Conservation (phyloP, 2,797 vertebrate species). For the Caiman crocodilus region DNA sequence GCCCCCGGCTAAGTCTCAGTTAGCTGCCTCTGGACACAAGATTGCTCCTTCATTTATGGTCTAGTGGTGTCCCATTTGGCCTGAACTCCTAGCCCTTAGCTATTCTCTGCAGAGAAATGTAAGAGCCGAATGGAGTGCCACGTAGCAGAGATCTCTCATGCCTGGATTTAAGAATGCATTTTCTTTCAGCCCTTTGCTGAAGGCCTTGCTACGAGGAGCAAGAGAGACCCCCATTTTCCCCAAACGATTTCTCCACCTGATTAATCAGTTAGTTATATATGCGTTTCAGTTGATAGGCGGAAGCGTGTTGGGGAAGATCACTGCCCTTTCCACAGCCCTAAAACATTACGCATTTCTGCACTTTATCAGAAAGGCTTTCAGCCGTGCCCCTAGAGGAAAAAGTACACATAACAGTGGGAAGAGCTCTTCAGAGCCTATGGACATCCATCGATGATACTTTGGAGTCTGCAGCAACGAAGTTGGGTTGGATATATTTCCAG, state of each 20-base stretch:
- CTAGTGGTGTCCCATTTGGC: background rate
- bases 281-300: background rate
- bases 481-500: constrained; percentile 29
- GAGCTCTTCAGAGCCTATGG: constrained; percentile 1
- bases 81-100: background rate
- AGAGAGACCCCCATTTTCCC: fast-evolving
- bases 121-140: background rate
- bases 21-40: background rate
- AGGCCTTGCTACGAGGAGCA: background rate
- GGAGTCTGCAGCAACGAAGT: constrained; percentile 54
- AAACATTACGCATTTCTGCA: background rate
- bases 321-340: background rate
- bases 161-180: background rate
- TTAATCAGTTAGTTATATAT: background rate
- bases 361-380: constrained; percentile 47
- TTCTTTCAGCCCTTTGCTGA: background rate
- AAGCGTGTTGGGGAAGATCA: background rate
- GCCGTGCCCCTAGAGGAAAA: background rate
- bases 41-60: background rate
- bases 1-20: background rate
- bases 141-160: background rate
- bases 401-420: constrained; percentile 15
- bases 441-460: constrained; percentile 17
- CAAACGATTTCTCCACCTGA: background rate
- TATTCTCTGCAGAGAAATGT: background rate